Evolutionary conservation across 2,888 invertebrate genomes (phyloP).

Genomic region (Latrodectus hesperus): DNA sequence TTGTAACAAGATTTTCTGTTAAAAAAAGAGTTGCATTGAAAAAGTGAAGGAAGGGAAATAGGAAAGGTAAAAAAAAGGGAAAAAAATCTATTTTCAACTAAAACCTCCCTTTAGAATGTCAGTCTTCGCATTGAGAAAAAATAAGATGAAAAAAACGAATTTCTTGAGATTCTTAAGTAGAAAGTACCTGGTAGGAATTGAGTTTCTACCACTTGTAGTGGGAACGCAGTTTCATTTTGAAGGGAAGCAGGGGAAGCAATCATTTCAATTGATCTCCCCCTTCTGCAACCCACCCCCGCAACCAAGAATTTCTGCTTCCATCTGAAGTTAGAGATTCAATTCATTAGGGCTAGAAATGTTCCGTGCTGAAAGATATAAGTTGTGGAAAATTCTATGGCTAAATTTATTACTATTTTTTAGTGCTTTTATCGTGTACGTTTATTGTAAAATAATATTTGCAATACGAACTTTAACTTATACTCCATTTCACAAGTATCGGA

Average conservation of each 20-base stretch:
- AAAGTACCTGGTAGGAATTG: conserved; percentile 58
- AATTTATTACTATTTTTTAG: conserved; percentile 8
- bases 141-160: conserved; percentile 33
- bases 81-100: conserved; percentile 39
- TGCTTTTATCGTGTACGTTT: too few relatives aligned
- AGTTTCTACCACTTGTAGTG: conserved; percentile 64
- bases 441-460: too few relatives aligned
- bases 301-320: conserved; percentile 19
- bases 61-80: background rate
- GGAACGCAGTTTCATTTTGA: conserved; percentile 58
- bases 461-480: too few relatives aligned
- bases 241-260: conserved; percentile 54
- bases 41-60: conserved; percentile 1
- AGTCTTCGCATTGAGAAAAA: conserved; percentile 6
- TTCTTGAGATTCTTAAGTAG: conserved; percentile 44
- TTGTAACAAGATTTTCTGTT: background rate
- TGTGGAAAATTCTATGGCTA: conserved; percentile 19
- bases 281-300: conserved; percentile 3
- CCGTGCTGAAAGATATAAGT: conserved; percentile 44
- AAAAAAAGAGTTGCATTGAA: background rate
- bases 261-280: conserved; percentile 60
- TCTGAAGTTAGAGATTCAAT: conserved; percentile 57
- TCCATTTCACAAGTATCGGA: too few relatives aligned
- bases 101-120: conserved; percentile 32
- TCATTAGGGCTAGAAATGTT: conserved; percentile 58